Percentiles rank a stretch among this genome's conserved stretches.
Evolutionary conservation across 1,140 invertebrate species (phyloP).

Genomic region (Saccostrea echinata): DNA sequence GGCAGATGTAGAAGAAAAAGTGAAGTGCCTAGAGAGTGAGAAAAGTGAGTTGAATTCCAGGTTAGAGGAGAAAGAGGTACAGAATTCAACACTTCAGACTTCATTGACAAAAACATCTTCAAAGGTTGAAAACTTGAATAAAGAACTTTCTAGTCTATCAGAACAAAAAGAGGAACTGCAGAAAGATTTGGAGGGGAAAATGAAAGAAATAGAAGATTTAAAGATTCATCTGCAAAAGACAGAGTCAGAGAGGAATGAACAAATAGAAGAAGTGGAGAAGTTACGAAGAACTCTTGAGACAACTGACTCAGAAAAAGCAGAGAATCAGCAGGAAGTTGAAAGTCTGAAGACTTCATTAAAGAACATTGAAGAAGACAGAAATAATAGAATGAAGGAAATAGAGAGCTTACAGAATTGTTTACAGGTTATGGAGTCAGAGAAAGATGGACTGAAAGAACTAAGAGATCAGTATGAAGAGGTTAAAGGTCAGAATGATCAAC

Average conservation of each 20-base stretch:
- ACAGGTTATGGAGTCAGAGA: conserved; percentile 31
- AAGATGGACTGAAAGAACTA: conserved; percentile 29
- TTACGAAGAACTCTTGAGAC: not conserved
- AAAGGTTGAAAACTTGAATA: conserved; percentile 30
- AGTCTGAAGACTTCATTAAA: not conserved
- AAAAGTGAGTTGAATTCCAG: not conserved
- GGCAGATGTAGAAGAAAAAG: not conserved
- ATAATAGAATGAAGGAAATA: conserved; percentile 1
- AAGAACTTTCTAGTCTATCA: not conserved
- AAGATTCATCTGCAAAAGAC: not conserved
- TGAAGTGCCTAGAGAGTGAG: not conserved
- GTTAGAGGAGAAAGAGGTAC: not conserved
- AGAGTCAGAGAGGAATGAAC: not conserved
- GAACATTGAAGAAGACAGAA: not conserved
- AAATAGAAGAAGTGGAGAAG: not conserved
- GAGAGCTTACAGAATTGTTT: not conserved
- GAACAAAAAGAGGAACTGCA: conserved; percentile 11
- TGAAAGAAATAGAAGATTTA: conserved; percentile 3
- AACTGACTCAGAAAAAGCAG: conserved; percentile 36
- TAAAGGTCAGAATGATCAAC: conserved; percentile 50
- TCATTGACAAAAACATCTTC: not conserved
- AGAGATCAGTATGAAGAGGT: conserved; percentile 26
- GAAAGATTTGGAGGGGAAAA: not conserved
- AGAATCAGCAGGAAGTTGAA: conserved; percentile 28
- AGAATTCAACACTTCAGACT: not conserved